Percentiles rank a stretch among this genome's conserved stretches.
Evolutionary conservation across 2,888 invertebrate genomes (phyloP).

Genomic region (Mylabris sibirica): DNA sequence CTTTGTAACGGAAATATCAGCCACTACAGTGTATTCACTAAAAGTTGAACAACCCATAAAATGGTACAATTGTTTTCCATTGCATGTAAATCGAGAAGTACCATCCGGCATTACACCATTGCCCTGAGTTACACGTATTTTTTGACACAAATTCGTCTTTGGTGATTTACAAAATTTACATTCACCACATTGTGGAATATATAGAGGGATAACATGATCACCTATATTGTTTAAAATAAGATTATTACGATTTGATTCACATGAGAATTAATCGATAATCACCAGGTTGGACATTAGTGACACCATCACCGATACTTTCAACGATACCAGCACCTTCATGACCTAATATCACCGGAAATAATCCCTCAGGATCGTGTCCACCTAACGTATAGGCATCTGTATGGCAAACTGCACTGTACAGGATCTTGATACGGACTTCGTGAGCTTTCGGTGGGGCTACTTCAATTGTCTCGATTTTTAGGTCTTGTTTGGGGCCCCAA

Average conservation of each 20-base stretch:
- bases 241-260: too few species aligned
- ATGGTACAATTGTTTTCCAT: constrained; percentile 81
- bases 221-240: too few species aligned
- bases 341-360: constrained; percentile 91
- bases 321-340: constrained; percentile 97
- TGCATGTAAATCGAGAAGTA: constrained; percentile 83
- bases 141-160: constrained; percentile 97
- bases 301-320: constrained; percentile 95
- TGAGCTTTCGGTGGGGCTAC: constrained; percentile 93
- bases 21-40: constrained; percentile 92
- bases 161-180: constrained; percentile 96
- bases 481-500: constrained; percentile 90
- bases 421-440: constrained; percentile 86
- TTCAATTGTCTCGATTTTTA: constrained; percentile 89
- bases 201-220: constrained; percentile 97
- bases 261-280: constrained; percentile 28
- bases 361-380: constrained; percentile 89
- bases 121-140: constrained; percentile 87
- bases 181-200: constrained; percentile 94
- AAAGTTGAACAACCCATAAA: constrained; percentile 99
- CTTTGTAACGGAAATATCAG: constrained; percentile 95
- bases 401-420: constrained; percentile 87
- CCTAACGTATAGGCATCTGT: constrained; percentile 91
- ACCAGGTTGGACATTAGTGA: constrained; percentile 84
- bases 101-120: constrained; percentile 93